Evolutionary conservation across 2,113 vertebrate genomes (phyloP), one percentile per base, ranked within the genome.

Genomic region (Motacilla alba): DNA sequence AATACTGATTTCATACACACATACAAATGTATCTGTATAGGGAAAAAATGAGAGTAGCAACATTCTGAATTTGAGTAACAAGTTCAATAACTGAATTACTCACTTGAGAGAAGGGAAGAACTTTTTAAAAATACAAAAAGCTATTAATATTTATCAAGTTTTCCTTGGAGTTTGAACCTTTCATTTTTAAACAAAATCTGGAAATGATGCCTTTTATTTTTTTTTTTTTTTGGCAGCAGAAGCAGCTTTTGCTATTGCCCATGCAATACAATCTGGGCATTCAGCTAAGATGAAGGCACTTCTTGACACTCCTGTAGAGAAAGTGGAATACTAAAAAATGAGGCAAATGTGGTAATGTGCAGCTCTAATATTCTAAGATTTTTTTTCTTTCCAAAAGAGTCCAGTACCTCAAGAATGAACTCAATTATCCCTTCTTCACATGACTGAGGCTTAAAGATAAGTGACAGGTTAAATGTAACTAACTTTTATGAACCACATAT

Each of bases 221-320:
- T 35, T 35, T 35, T 35, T 21, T 33, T 47, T 80, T 73, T 91
- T 87, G n/a, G 35, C 68, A 93, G 64, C 78, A 96, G 59, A 76
- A 93, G 68, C 43, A 95, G 33, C 64, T 94, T 95, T 70, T 92
- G 44, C 88, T 70, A 75, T 5, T n/a, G 59, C 75, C 82, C n/a
- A 2, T 44, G 24, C 95, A 93, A 56, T 39, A 77, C 41, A 90
- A 87, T 35, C 39, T 33, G 86, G 53, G 41, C 63, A 72, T 79
- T 89, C 35, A 88, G 31, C 50, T 82, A 82, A 94, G 37, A 66
- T 24, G 66, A 96, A 96, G 95, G 96, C 96, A 97, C 95, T 95
- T 95, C 79, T 94, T 93, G 52, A 96, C 74, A 80, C 59, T 94
- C 31, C 43, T 72, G 13, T 28, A 58, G 43, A 94, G 44, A 84